These are phyloP conservation scores for Amiota mariae DNA, from an alignment of 2,888 invertebrate species.

Conservation along the genomic window DNA sequence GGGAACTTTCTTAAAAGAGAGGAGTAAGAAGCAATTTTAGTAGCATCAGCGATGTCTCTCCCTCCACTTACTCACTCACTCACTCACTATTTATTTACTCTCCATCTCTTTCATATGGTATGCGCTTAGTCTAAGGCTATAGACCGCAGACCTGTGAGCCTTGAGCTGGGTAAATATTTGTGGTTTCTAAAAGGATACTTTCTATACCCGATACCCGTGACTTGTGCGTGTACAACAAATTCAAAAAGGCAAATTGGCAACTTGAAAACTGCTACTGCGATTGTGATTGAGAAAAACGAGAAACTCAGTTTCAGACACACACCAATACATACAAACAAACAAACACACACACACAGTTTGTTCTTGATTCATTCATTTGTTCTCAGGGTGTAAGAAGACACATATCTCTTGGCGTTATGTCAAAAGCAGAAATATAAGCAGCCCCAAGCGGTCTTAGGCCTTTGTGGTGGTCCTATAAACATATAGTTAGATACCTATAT, in stretches of 20 bases:
- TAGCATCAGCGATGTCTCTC: too few relatives aligned
- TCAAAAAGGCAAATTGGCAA: slow-evolving; percentile 70
- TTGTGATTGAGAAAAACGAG: too few relatives aligned
- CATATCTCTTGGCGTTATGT: slow-evolving; percentile 58
- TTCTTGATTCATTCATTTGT: neutral
- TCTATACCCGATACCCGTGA: slow-evolving; percentile 13
- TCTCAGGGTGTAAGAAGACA: slow-evolving; percentile 44
- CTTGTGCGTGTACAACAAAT: slow-evolving; percentile 68
- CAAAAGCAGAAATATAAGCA: slow-evolving; percentile 54
- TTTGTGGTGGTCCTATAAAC: slow-evolving; percentile 28
- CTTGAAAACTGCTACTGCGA: slow-evolving; percentile 38
- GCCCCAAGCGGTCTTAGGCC: slow-evolving; percentile 37
- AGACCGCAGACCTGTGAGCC: slow-evolving; percentile 53
- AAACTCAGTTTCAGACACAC: too few relatives aligned
- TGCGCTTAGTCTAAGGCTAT: slow-evolving; percentile 47
- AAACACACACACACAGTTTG: neutral
- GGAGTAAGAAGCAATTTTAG: too few relatives aligned
- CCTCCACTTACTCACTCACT: too few relatives aligned
- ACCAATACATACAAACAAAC: neutral
- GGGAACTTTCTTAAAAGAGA: too few relatives aligned
- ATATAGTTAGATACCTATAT: slow-evolving; percentile 34
- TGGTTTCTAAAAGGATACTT: slow-evolving; percentile 70
- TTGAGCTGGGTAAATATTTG: slow-evolving; percentile 73
- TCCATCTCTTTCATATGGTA: neutral
- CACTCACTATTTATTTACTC: too few relatives aligned